Conservation (phyloP, 64 coral and sea anemone genomes). For the Acropora tenuis region DNA sequence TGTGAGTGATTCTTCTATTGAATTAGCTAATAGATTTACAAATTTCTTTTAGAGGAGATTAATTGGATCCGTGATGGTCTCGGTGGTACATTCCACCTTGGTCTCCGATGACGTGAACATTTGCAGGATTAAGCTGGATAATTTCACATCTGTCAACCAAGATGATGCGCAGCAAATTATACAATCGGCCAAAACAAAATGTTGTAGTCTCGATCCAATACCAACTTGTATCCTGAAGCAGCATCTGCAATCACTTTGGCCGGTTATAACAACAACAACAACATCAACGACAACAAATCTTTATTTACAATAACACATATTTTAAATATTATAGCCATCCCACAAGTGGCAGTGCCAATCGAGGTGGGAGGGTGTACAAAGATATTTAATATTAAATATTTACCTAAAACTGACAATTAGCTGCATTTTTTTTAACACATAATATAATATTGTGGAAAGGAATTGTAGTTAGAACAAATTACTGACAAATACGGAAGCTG, state of each 20-base stretch:
- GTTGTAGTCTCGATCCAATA: constrained; percentile 22
- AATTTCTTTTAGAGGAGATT: constrained; percentile 20
- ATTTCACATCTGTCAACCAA: not conserved
- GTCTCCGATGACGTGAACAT: not conserved
- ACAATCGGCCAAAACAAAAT: constrained; percentile 6
- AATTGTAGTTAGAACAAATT: too few relatives aligned
- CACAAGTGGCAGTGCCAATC: too few relatives aligned
- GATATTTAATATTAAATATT: too few relatives aligned
- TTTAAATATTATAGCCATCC: too few relatives aligned
- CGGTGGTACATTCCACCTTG: not conserved
- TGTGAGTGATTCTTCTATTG: not conserved
- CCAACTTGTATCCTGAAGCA: constrained; percentile 8
- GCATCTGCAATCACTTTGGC: not conserved
- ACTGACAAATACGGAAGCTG: too few relatives aligned
- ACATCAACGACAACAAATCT: too few relatives aligned
- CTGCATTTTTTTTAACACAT: too few relatives aligned
- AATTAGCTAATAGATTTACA: constrained; percentile 6
- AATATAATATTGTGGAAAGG: too few relatives aligned
- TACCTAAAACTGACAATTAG: too few relatives aligned
- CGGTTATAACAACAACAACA: not conserved
- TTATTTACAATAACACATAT: too few relatives aligned
- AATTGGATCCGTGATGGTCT: not conserved
- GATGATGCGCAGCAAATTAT: constrained; percentile 13
- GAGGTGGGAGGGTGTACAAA: too few relatives aligned
- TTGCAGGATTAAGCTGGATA: not conserved